Base-by-base conservation (phyloP, 2,888 invertebrate species). In the Oligia latruncula region DNA sequence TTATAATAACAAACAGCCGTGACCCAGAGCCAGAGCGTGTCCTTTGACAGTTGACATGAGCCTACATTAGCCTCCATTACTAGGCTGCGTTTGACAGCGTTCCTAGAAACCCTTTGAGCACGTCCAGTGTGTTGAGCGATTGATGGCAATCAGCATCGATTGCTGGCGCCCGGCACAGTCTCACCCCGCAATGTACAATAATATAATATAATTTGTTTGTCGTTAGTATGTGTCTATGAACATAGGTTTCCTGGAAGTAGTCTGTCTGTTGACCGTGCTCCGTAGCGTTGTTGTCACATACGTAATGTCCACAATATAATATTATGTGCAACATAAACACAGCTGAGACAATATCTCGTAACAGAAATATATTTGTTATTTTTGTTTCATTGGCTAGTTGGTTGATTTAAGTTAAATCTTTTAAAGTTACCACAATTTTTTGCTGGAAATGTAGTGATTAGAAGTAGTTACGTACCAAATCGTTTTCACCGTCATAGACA, bases 141-240 rank as follows among this genome's bases (percentile, higher is more conserved):
- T 46, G 43, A 11, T 43, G 15, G 40, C 55, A 20, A 49, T 29
- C 62, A 72, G n/a, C 77, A 71, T 82, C 64, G 58, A 84, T 74
- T 67, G 20, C 49, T 71, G 64, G 62, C 35, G 49, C 49, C n/a
- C n/a, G n/a, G 17, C 15, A 55, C 40, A 43, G 23, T 15, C 46
- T 49, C 40, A 17, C 23, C 46, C 17, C 60, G 52, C 70, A 72
- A 71, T 73, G 55, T 66, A 76, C n/a, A 58, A 29, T 29, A 29
- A 29, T 29, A 29, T 29, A 29, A 29, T 29, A 85, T 83, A 81
- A 70, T 83, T 71, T 43, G 35, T 76, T 71, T 62, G 40, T 76
- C 64, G 43, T 29, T 43, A 52, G 8, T 29, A 29, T 15, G 35
- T 23, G 15, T 20, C 71, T 66, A 60, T n/a, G 15, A 40, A 65